Evolutionary conservation across 2,888 invertebrate genomes (phyloP), one percentile per base, ranked within the genome.

Genomic region (Dorcus parallelipipedus): DNA sequence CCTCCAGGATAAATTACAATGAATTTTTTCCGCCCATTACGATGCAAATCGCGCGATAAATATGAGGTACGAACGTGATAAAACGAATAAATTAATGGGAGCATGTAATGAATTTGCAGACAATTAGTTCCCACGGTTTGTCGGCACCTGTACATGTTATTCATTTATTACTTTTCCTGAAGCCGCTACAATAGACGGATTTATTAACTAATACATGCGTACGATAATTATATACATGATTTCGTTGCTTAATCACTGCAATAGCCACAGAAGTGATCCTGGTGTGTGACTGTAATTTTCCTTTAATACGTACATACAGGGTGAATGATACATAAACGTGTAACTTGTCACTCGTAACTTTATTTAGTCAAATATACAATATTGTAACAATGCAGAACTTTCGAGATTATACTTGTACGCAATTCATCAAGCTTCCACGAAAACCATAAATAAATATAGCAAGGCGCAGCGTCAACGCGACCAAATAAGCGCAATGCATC

Each of bases 121-220:
- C 61, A 64, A 65, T 65, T 54, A 60, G 63, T 65, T 65, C 65
- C 64, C 65, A 63, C 65, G 65, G 63, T 53, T 59, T 55, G 61
- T 59, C 65, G 65, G 65, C 65, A 63, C 65, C 65, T 61, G 2
- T 45, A 5, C 14, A 45, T 45, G 45, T 45, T 45, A 17, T 45
- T 17, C 45, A 45, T 20, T 9, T 20, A 23, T 45, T 10, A 20
- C 20, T 45, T 45, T 10, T 17, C 26, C 1, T 3, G 4, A 6
- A 33, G 45, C 45, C 9, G 23, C 20, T 10, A 45, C 45, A 45
- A 45, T 20, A 45, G 45, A 6, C 45, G 45, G 45, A 45, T 23
- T 45, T 23, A 45, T 45, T 45, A 45, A 45, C 9, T 45, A 45
- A 45, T 45, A 10, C 23, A 33, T 45, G 45, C 23, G 23, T 20